Percentiles rank a stretch among this genome's conserved stretches.
Evolutionary conservation across 2,113 vertebrate genomes (phyloP).

Genomic region (Dunckerocampus dactyliophorus): DNA sequence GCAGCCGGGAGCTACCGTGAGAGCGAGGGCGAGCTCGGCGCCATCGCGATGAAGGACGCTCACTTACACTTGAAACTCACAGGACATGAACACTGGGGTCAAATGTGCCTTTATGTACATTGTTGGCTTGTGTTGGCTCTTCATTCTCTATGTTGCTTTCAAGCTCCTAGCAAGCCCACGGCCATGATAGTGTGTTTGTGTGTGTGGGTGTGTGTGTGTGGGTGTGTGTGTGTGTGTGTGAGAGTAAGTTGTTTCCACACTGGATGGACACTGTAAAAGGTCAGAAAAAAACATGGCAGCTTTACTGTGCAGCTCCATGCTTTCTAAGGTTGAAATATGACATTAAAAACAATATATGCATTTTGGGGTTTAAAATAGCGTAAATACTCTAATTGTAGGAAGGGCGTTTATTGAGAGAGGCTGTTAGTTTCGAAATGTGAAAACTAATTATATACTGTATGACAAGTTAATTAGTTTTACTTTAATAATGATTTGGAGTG

Average conservation of each 20-base stretch:
- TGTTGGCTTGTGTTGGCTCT: conserved; percentile 87
- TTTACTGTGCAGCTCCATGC: conserved; percentile 40
- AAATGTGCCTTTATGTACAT: conserved; percentile 99
- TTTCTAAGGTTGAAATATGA: too few species aligned
- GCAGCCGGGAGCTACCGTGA: not conserved
- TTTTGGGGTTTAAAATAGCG: not conserved
- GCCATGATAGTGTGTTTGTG: conserved; percentile 6
- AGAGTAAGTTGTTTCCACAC: conserved; percentile 40
- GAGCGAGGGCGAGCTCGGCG: not conserved
- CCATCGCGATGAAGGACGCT: conserved; percentile 69
- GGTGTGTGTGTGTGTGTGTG: conserved; percentile 9
- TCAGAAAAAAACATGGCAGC: conserved; percentile 20
- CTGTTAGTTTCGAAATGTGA: too few species aligned
- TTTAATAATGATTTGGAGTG: too few species aligned
- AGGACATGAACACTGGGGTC: conserved; percentile 99
- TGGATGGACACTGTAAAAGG: conserved; percentile 43
- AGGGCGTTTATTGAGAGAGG: too few species aligned
- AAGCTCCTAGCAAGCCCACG: conserved; percentile 24
- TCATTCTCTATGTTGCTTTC: conserved; percentile 79
- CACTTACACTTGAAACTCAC: conserved; percentile 99
- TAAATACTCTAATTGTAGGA: too few species aligned
- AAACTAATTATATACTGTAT: too few species aligned
- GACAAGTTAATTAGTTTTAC: too few species aligned
- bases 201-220: not conserved
- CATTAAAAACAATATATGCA: not conserved